phyloP scores from a whole-genome alignment of 2,113 vertebrate genomes.

The Charina bottae region DNA sequence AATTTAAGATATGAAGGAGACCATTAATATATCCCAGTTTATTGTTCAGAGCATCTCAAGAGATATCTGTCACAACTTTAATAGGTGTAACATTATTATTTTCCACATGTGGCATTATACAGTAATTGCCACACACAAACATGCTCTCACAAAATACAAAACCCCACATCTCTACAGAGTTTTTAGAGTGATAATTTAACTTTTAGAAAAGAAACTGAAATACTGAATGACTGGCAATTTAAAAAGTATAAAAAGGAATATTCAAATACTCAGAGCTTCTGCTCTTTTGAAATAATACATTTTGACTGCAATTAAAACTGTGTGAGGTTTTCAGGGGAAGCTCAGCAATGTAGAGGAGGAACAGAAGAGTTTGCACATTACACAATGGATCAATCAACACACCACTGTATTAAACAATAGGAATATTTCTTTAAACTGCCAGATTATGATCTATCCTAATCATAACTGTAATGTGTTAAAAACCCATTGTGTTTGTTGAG shows the following conservation, averaged over 20 bases:
- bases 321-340: slow-evolving; percentile 35
- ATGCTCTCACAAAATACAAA: neutral
- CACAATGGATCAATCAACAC: slow-evolving; percentile 4
- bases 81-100: slow-evolving; percentile 39
- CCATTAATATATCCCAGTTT: slow-evolving; percentile 30
- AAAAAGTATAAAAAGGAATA: slow-evolving; percentile 19
- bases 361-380: neutral
- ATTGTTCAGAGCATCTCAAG: slow-evolving; percentile 46
- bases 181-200: slow-evolving; percentile 28
- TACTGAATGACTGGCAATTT: slow-evolving; percentile 26
- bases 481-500: too few species aligned
- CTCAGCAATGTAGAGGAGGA: neutral
- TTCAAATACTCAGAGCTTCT: slow-evolving; percentile 47
- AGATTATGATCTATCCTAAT: neutral
- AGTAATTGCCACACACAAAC: slow-evolving; percentile 40
- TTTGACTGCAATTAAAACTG: slow-evolving; percentile 43
- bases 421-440: slow-evolving; percentile 20
- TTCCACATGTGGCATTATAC: slow-evolving; percentile 43
- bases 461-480: too few species aligned
- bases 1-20: slow-evolving; percentile 43
- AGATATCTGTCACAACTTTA: slow-evolving; percentile 32
- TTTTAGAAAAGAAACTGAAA: slow-evolving; percentile 19
- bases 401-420: slow-evolving; percentile 27
- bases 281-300: slow-evolving; percentile 45
- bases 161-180: neutral